Conservation (phyloP, 2,113 vertebrate genomes). For the Odontesthes bonariensis region DNA sequence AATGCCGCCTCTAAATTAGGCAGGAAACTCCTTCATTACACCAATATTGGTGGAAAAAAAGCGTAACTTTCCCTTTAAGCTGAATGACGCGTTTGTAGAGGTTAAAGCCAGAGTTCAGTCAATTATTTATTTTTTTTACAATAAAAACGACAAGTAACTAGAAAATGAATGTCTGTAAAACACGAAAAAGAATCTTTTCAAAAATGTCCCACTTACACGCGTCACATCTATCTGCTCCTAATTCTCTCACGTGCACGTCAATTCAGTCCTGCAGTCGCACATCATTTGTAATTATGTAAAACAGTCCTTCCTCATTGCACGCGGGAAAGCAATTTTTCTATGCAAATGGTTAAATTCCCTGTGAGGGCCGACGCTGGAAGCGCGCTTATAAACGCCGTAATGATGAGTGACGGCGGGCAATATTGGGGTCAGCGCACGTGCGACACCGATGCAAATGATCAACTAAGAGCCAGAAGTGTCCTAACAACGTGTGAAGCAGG, state of each 20-base stretch:
- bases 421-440: conserved; percentile 82
- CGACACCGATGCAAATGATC: conserved; percentile 87
- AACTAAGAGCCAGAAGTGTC: conserved; percentile 87
- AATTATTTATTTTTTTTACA: too few species aligned
- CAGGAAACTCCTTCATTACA: too few species aligned
- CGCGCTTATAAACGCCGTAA: conserved; percentile 85
- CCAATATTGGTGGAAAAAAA: too few species aligned
- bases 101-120: too few species aligned
- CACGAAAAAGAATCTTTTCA: not conserved
- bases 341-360: conserved; percentile 90
- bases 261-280: conserved; percentile 83
- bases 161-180: too few species aligned
- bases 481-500: conserved; percentile 68
- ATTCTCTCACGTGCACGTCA: conserved; percentile 78
- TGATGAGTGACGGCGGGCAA: conserved; percentile 86
- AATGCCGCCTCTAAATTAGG: too few species aligned
- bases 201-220: conserved; percentile 27
- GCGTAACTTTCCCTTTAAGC: too few species aligned
- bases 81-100: too few species aligned
- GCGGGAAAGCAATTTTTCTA: conserved; percentile 87
- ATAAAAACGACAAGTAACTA: too few species aligned
- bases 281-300: conserved; percentile 91
- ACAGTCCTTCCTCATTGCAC: conserved; percentile 76
- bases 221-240: conserved; percentile 48
- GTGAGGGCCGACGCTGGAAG: conserved; percentile 75